Evolutionary conservation across 2,888 invertebrate genomes (phyloP), one percentile per base, ranked within the genome.

Genomic region (Volucella inflata): DNA sequence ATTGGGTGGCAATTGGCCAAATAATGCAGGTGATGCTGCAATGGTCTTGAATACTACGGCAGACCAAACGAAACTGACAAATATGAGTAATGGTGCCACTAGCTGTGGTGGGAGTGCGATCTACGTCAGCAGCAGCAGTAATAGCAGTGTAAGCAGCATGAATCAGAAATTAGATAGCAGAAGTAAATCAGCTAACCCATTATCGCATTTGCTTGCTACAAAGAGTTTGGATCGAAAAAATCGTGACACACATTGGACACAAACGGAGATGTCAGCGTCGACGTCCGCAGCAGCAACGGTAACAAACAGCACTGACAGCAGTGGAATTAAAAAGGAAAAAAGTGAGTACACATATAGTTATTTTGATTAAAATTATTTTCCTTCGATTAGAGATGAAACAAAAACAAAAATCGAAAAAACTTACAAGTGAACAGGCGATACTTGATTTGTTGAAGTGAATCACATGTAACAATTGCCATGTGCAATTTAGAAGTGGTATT

Each of bases 131-230:
- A 87, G 88, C 57, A 88, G 88, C 70, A 88, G 87, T 30, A 89
- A 88, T 42, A 88, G 87, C 62, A 88, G 84, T 68, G 87, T 87
- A 67, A 88, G 87, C 42, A 89, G 87, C 78, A 80, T 87, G 76
- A 88, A 79, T 59, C 87, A 87, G 77, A 83, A 84, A 50, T 88
- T 88, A 85, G 87, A 74, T 51, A 93, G 93, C 84, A 92, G 95
- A 88, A 93, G 93, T 88, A 95, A 94, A 89, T 95, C 94, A 89
- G 91, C 93, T 6, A 95, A 95, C 90, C 92, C 94, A 48, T 90
- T 95, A 77, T 93, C 93, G 77, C 95, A 95, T 88, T 89, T 95
- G 75, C 92, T 93, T 42, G 78, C 75, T 10, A 76, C 87, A 40
- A 88, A 88, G 59, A 75, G 60, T 71, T 79, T 84, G 36, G 88